A percentile compares a stretch with the other conserved stretches of the same genome.
Conservation (phyloP, 2,113 vertebrate species). For the Pandion haliaetus region DNA sequence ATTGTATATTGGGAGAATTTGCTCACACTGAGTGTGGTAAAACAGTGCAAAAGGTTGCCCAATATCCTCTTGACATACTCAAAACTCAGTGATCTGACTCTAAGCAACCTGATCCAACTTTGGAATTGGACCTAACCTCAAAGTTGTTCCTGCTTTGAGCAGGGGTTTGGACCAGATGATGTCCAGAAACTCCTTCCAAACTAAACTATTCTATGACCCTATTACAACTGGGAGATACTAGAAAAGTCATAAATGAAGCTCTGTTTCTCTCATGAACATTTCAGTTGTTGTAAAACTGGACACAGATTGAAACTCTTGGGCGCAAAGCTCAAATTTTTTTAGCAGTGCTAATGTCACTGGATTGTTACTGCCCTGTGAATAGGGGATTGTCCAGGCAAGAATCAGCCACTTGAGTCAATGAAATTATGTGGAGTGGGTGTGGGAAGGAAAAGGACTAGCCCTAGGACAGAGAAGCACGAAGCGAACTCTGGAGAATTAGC, state of each 20-base stretch:
- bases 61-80: not conserved
- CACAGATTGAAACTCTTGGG: not conserved
- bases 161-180: not conserved
- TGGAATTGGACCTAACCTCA: not conserved
- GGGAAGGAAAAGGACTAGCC: not conserved
- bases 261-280: not conserved
- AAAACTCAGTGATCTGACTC: not conserved
- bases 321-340: not conserved
- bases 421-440: not conserved
- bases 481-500: constrained; percentile 6
- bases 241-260: not conserved
- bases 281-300: not conserved
- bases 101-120: not conserved
- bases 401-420: not conserved
- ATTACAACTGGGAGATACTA: not conserved
- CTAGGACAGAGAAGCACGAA: not conserved
- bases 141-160: not conserved
- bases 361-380: not conserved
- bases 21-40: not conserved
- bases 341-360: not conserved
- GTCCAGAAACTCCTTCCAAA: not conserved
- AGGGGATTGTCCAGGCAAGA: not conserved
- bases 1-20: not conserved
- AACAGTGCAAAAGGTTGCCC: not conserved
- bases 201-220: not conserved